Evolutionary conservation across 2,797 vertebrate species (phyloP).

Genomic region (Silurus lanzhouensis): DNA sequence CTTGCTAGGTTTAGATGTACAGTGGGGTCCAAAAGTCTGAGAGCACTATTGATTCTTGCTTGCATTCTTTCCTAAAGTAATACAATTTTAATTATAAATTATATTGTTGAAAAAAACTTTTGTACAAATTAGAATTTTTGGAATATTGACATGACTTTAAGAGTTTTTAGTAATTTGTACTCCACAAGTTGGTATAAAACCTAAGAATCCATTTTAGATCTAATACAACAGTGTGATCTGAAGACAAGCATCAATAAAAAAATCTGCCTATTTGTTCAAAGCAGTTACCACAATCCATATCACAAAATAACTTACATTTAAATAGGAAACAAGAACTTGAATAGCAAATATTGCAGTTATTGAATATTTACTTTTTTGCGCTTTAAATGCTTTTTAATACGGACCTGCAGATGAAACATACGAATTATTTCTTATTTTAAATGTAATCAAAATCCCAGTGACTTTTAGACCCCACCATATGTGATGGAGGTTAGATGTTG

Average conservation of each 20-base stretch:
- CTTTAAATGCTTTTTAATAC: neutral
- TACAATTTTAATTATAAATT: neutral
- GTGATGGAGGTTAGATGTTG: slow-evolving; percentile 39
- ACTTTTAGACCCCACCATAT: slow-evolving; percentile 11
- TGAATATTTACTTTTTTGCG: neutral
- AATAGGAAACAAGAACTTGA: neutral
- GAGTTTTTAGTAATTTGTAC: neutral
- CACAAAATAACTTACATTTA: neutral
- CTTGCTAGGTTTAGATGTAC: slow-evolving; percentile 29
- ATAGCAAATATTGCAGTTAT: neutral
- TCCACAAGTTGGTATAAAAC: neutral
- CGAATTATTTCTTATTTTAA: neutral
- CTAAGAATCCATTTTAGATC: neutral
- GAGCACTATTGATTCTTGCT: neutral
- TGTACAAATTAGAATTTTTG: neutral
- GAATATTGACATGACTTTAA: neutral
- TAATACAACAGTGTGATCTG: neutral
- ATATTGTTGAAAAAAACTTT: neutral
- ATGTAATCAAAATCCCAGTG: neutral
- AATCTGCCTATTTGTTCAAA: neutral
- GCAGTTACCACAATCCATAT: neutral
- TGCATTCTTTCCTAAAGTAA: neutral
- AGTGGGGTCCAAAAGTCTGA: slow-evolving; percentile 9
- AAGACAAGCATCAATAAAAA: neutral
- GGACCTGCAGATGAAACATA: neutral